Percentiles rank a stretch among this genome's conserved stretches.
Evolutionary conservation across 2,113 vertebrate genomes (phyloP).

Genomic region (Larimichthys crocea): DNA sequence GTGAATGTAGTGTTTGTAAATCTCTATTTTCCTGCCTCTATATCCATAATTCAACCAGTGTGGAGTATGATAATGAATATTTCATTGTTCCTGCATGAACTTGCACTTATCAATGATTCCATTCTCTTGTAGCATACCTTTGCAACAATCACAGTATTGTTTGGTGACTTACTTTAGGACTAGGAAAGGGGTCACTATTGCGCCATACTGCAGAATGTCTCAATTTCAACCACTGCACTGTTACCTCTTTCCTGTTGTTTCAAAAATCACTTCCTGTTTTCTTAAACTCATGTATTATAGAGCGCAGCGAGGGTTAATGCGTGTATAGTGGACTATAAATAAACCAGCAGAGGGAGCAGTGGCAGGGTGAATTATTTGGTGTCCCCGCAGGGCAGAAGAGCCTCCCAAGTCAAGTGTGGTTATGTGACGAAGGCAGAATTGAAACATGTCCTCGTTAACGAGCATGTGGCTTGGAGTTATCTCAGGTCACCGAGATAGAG

Average conservation of each 20-base stretch:
- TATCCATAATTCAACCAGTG: slow-evolving; percentile 72
- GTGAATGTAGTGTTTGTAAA: slow-evolving; percentile 27
- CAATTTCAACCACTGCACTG: slow-evolving; percentile 18
- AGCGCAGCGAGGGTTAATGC: slow-evolving; percentile 52
- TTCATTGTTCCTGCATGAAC: slow-evolving; percentile 62
- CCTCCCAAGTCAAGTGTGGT: slow-evolving; percentile 49
- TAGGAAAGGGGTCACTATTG: background rate
- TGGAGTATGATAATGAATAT: slow-evolving; percentile 68
- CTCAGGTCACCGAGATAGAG: slow-evolving; percentile 16
- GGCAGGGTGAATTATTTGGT: slow-evolving; percentile 73
- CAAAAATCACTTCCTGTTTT: slow-evolving; percentile 71
- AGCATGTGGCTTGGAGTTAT: slow-evolving; percentile 24
- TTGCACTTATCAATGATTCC: slow-evolving; percentile 45
- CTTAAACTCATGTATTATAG: slow-evolving; percentile 62
- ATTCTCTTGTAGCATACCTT: background rate
- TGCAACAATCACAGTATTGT: slow-evolving; percentile 9
- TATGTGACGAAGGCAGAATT: slow-evolving; percentile 41
- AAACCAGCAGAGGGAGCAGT: slow-evolving; percentile 75
- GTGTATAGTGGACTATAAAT: slow-evolving; percentile 66
- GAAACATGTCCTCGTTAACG: slow-evolving; percentile 37
- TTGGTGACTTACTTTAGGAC: slow-evolving; percentile 14
- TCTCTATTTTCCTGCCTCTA: slow-evolving; percentile 45
- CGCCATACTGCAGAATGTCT: background rate
- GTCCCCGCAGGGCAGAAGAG: slow-evolving; percentile 60
- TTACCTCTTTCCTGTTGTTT: slow-evolving; percentile 56